Percentiles rank a stretch among this genome's conserved stretches.
phyloP scores from a whole-genome alignment of 1,140 invertebrate species.

The Laupala kohalensis region DNA sequence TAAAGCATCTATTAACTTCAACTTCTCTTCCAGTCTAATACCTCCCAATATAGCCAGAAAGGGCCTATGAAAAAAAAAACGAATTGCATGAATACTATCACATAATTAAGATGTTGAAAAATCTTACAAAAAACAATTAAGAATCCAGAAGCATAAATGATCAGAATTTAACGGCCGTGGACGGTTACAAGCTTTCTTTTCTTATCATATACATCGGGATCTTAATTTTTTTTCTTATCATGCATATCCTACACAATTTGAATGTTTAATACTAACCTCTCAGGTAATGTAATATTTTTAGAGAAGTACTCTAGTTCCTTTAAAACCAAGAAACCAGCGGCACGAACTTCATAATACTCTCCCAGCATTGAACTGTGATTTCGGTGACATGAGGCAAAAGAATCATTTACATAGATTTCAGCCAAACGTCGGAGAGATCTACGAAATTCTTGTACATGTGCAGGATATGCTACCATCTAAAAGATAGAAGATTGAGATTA shows the following conservation, averaged over 20 bases:
- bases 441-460: constrained; percentile 72
- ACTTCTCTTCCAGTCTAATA: constrained; percentile 98
- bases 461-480: constrained; percentile 63
- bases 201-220: too few species aligned
- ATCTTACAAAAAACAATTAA: not conserved
- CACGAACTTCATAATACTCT: constrained; percentile 74
- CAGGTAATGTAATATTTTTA: constrained; percentile 92
- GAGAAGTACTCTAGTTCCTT: constrained; percentile 97
- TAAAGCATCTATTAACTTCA: constrained; percentile 95
- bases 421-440: constrained; percentile 86
- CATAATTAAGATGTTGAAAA: not conserved
- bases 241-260: too few species aligned
- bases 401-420: constrained; percentile 98
- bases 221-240: too few species aligned
- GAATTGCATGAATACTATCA: too few species aligned
- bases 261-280: constrained; percentile 34
- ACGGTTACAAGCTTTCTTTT: too few species aligned
- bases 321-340: constrained; percentile 91
- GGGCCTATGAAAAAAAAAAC: constrained; percentile 47
- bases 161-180: too few species aligned
- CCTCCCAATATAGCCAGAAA: constrained; percentile 97
- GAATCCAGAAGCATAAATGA: too few species aligned
- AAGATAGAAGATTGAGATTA: too few species aligned
- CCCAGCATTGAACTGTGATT: constrained; percentile 92
- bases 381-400: constrained; percentile 97